Evolutionary conservation across 2,888 invertebrate genomes (phyloP).

Genomic region (Lingula anatina): DNA sequence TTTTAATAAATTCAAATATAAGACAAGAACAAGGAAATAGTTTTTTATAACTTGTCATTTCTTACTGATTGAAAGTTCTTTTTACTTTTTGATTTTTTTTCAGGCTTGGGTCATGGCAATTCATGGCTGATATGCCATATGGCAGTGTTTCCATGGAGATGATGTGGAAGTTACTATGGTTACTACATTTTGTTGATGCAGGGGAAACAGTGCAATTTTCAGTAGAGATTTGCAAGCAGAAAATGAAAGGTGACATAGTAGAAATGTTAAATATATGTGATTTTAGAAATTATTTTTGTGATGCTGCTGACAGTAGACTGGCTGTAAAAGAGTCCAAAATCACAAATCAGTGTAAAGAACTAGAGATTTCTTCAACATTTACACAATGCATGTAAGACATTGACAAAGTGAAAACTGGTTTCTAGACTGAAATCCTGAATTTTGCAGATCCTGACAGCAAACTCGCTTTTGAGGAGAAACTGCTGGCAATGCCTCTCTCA

Average conservation of each 20-base stretch:
- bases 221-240: constrained; percentile 28
- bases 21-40: too few species aligned
- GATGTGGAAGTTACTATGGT: constrained; percentile 52
- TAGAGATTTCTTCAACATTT: neutral
- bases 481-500: constrained; percentile 46
- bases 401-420: too few species aligned
- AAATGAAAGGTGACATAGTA: constrained; percentile 31
- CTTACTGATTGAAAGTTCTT: too few species aligned
- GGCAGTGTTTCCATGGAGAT: constrained; percentile 43
- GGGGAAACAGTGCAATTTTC: constrained; percentile 22
- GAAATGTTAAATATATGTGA: too few species aligned
- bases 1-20: too few species aligned
- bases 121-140: constrained; percentile 68
- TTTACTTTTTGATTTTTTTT: too few species aligned
- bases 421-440: too few species aligned
- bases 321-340: neutral
- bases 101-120: constrained; percentile 72
- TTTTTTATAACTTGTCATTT: too few species aligned
- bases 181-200: constrained; percentile 37
- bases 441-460: constrained; percentile 22
- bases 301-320: neutral
- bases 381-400: neutral
- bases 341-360: neutral
- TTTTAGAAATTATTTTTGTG: neutral
- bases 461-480: constrained; percentile 7